Percentiles rank a stretch among this genome's conserved stretches.
Evolutionary conservation across 37 sponge, comb jelly and placozoan genomes (phyloP).

Genomic region (Oscarella lobularis): DNA sequence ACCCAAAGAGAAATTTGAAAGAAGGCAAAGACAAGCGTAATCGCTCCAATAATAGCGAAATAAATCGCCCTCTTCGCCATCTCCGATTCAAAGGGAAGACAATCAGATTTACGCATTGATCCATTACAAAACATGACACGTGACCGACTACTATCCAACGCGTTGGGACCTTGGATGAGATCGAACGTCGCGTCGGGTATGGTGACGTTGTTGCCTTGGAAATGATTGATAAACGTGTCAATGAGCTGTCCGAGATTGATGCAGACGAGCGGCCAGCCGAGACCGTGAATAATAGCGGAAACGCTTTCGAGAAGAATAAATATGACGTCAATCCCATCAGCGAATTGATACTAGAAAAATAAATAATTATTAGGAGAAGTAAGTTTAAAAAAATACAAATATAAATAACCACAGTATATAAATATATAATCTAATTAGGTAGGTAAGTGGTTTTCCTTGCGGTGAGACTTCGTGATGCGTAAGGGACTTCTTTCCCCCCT

Average conservation of each 20-base stretch:
- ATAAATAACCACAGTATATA: no score
- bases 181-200: not conserved
- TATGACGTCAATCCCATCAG: not conserved
- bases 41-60: not conserved
- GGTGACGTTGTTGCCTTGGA: not conserved
- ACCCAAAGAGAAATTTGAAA: not conserved
- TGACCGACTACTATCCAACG: not conserved
- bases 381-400: not conserved
- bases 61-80: not conserved
- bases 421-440: no score
- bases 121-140: not conserved
- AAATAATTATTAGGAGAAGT: not conserved
- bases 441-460: no score
- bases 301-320: not conserved
- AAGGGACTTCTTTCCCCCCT: no score
- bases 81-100: not conserved
- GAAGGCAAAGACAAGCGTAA: not conserved
- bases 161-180: not conserved
- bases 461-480: no score
- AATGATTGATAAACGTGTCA: constrained; percentile 1
- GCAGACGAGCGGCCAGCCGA: not conserved
- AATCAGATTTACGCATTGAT: no score
- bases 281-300: not conserved
- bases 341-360: not conserved
- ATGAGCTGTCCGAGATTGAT: not conserved